phyloP scores from a whole-genome alignment of 2,888 invertebrate species.

The Tetramorium bicarinatum region DNA sequence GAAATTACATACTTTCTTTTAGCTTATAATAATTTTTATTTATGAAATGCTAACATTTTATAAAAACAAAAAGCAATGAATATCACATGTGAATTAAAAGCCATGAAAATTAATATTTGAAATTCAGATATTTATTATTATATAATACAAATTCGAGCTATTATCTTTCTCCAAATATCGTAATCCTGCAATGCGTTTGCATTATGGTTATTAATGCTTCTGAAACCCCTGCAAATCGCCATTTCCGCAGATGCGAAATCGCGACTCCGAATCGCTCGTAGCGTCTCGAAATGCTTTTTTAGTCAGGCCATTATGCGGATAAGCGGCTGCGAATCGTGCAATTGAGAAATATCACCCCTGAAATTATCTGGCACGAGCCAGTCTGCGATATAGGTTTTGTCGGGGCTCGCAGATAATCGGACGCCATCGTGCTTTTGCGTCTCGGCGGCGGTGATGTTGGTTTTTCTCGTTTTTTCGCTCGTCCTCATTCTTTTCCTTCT shows the following conservation, averaged over 20 bases:
- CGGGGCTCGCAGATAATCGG: conserved; percentile 69
- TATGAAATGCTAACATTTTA: background rate
- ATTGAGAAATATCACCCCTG: conserved; percentile 63
- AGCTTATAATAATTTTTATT: background rate
- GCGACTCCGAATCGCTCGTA: conserved; percentile 22
- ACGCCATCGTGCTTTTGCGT: conserved; percentile 63
- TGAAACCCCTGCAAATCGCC: conserved; percentile 28
- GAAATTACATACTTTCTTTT: background rate
- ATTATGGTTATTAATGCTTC: conserved; percentile 41
- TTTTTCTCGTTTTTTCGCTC: conserved; percentile 45
- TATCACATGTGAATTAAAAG: background rate
- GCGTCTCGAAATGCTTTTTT: conserved; percentile 41
- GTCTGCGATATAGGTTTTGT: conserved; percentile 50
- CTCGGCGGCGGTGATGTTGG: conserved; percentile 44
- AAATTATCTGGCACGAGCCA: conserved; percentile 68
- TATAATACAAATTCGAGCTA: conserved; percentile 4
- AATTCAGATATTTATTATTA: background rate
- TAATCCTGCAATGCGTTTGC: conserved; percentile 17
- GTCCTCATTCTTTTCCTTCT: conserved; percentile 59
- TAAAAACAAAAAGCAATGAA: background rate
- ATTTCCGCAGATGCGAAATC: conserved; percentile 41
- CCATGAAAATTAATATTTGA: background rate
- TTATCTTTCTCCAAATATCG: conserved; percentile 16
- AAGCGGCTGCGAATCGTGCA: conserved; percentile 60
- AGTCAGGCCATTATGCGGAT: conserved; percentile 52